Base-by-base conservation (phyloP, 2,113 vertebrate species). In the Epinephelus moara region DNA sequence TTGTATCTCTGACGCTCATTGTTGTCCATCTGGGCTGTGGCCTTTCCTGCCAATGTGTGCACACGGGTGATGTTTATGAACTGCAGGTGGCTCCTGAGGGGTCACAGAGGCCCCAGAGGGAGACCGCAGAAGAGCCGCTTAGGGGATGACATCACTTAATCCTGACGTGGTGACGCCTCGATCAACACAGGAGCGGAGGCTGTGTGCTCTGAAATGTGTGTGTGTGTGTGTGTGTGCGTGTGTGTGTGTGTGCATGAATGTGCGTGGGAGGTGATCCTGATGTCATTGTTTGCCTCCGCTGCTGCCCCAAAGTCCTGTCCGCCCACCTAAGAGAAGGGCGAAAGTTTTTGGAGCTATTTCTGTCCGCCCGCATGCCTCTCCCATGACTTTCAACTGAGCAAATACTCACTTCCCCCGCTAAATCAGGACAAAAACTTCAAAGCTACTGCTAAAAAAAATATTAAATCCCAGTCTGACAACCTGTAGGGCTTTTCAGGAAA, bases 91-190 rank as follows among this genome's bases (percentile, higher is more conserved):
- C 81, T 90, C 81, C 82, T 67, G 49, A 64, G 77, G 82, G 90
- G 89, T 88, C 88, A 80, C 21, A n/a, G 69, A 56, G 83, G 79
- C 85, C 88, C 84, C 85, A 25, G 37, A 78, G 87, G 87, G 86
- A 81, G 49, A 81, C 85, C 83, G 64, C 68, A 82, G 42, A 84
- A 75, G 77, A 81, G 86, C 78, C 30, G 78, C 85, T 90, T 72
- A 79, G 57, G 56, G 72, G 81, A 84, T 93, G 91, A 93, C 91
- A 89, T 94, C 91, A 93, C 62, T 78, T 92, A 84, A 93, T 87
- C 84, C 85, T 63, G 37, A 70, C 8, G 40, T 68, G 81, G 62
- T 47, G 1, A 74, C 55, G 55, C 80, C 80, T 80, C 56, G 60
- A 27, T 87, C 75, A 33, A 49, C 80, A 76, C 73, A 77, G 61